Evolutionary conservation across 2,888 invertebrate genomes (phyloP), one percentile per base, ranked within the genome.

Genomic region (Bedellia somnulentella): DNA sequence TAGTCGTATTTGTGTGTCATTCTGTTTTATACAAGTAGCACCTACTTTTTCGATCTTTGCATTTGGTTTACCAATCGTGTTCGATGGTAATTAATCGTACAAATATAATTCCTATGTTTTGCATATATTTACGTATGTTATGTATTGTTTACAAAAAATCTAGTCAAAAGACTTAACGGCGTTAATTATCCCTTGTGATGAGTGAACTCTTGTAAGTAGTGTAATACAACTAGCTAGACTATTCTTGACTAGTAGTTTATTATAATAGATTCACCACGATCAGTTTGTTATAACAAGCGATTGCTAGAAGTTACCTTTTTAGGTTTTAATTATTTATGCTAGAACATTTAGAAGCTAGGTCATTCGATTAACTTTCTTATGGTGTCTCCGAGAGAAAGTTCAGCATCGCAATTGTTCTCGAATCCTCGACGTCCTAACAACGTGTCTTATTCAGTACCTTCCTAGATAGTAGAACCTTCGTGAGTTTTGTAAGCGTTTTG

Each of bases 31-130:
- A 58, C 68, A 57, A 70, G 66, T n/a, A n/a, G n/a, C n/a, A n/a
- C n/a, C n/a, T n/a, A n/a, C n/a, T 53, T 62, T 61, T 64, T 54
- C 62, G 67, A 66, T 71, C 62, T 34, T 22, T 70, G 73, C 73
- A 75, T 73, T 75, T 73, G 68, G 73, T 73, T 75, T 75, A 75
- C 75, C 75, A 70, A 64, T 73, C 70, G 73, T 75, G 68, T 73
- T 71, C 62, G 60, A 67, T 71, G 71, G 71, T 73, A 73, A 73
- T 73, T 71, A 66, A 70, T 73, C 75, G 75, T 75, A 75, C 75
- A 75, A 75, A 75, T 75, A 75, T n/a, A n/a, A n/a, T 73, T 73
- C 73, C 75, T 75, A 73, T 68, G 67, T 71, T 73, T 22, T 9
- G 21, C 8, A 64, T 67, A 67, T 70, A 71, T 62, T 63, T 63